A percentile compares a stretch with the other conserved stretches of the same genome.
phyloP scores from a whole-genome alignment of 2,888 invertebrate genomes.

The Synergus umbraculus region DNA sequence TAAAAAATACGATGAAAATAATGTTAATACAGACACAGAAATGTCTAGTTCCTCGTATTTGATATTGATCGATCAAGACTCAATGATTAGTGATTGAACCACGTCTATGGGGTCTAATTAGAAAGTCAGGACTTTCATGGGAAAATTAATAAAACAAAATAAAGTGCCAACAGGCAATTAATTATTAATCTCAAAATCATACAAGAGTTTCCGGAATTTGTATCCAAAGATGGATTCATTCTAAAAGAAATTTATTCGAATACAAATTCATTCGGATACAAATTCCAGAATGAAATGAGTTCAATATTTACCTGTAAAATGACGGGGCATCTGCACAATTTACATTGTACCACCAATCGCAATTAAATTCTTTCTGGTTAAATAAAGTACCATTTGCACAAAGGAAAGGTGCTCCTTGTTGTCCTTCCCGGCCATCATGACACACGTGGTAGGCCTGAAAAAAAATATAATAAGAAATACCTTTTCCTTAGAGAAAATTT shows the following conservation, averaged over 20 bases:
- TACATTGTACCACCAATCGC: slow-evolving; percentile 96
- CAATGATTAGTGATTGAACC: not conserved
- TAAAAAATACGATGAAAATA: not conserved
- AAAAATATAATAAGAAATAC: not conserved
- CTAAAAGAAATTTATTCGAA: too few relatives aligned
- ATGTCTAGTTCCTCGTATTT: not conserved
- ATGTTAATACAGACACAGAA: not conserved
- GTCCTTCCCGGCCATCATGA: slow-evolving; percentile 91
- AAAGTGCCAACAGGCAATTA: not conserved
- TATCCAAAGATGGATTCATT: too few relatives aligned
- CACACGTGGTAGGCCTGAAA: slow-evolving; percentile 91
- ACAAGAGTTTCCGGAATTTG: not conserved
- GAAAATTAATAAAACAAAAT: slow-evolving; percentile 3
- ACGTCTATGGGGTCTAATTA: slow-evolving; percentile 26
- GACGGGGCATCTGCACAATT: slow-evolving; percentile 87
- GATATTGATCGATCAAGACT: not conserved
- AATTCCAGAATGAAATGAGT: too few relatives aligned
- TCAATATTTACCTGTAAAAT: slow-evolving; percentile 83
- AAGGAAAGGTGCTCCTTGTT: slow-evolving; percentile 89
- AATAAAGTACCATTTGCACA: slow-evolving; percentile 93
- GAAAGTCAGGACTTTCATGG: not conserved
- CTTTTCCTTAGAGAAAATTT: too few relatives aligned
- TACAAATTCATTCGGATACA: too few relatives aligned
- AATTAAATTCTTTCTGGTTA: slow-evolving; percentile 90
- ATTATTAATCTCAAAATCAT: not conserved